These are phyloP conservation scores for Perca schrenkii DNA, from an alignment of 2,113 vertebrate species.

Conservation along the genomic window DNA sequence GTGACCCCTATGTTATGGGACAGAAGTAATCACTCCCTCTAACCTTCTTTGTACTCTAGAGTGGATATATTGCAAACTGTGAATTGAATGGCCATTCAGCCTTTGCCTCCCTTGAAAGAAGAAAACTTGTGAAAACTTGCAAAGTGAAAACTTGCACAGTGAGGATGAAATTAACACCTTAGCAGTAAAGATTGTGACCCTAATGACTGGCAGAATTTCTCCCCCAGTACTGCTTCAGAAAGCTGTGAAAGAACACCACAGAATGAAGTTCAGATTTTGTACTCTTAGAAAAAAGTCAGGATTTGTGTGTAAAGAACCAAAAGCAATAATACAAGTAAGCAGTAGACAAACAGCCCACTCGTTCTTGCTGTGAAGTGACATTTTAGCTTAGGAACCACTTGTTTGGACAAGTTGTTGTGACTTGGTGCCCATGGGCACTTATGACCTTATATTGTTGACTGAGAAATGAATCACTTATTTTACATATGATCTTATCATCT, in stretches of 20 bases:
- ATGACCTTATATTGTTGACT: no score
- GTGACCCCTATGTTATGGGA: constrained; percentile 12
- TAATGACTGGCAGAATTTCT: background rate
- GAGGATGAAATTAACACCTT: constrained; percentile 11
- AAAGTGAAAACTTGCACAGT: background rate
- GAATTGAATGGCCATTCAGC: background rate
- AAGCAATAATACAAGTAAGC: background rate
- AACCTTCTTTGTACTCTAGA: constrained; percentile 3
- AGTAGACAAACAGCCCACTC: background rate
- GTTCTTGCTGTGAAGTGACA: constrained; percentile 34
- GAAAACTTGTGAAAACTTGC: background rate
- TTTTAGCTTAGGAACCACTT: constrained; percentile 20
- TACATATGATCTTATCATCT: no score
- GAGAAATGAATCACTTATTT: no score
- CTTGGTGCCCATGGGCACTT: background rate
- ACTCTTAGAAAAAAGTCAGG: constrained; percentile 1
- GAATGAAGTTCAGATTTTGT: background rate
- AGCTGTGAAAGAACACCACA: constrained; percentile 4
- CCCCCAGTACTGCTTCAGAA: background rate
- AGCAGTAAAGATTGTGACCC: background rate
- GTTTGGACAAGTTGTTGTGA: background rate
- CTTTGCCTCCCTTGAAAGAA: background rate
- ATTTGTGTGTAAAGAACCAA: background rate
- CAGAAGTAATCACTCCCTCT: constrained; percentile 3
- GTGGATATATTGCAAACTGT: background rate